Conservation (phyloP, 2,113 vertebrate genomes). For the Ginglymostoma cirratum region DNA sequence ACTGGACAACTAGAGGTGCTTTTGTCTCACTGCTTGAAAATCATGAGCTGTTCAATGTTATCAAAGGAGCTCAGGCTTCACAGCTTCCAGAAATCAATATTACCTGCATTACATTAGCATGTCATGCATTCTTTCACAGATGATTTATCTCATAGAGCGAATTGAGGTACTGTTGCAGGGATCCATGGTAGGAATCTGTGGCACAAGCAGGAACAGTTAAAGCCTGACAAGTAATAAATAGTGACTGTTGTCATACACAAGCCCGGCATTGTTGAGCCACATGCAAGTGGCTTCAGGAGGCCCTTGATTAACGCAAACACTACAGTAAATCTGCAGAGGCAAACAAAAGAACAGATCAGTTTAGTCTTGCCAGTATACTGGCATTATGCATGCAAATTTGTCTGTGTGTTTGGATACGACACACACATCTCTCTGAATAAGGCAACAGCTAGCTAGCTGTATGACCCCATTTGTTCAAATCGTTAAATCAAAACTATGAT, state of each 20-base stretch:
- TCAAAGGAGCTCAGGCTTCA: background rate
- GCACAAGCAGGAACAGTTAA: conserved; percentile 38
- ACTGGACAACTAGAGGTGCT: background rate
- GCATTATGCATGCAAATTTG: conserved; percentile 64
- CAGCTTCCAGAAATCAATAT: conserved; percentile 24
- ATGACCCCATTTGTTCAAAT: conserved; percentile 64
- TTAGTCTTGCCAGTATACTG: conserved; percentile 60
- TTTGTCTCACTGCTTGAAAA: background rate
- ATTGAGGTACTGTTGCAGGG: background rate
- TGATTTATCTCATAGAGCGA: conserved; percentile 20
- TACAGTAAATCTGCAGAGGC: conserved; percentile 58
- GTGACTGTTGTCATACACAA: conserved; percentile 55
- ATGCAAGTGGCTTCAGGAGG: conserved; percentile 56
- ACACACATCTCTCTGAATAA: conserved; percentile 57
- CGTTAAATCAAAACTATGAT: conserved; percentile 63
- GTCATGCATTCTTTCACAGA: background rate
- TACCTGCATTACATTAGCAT: conserved; percentile 23
- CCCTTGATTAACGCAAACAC: conserved; percentile 60
- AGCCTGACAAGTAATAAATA: conserved; percentile 59
- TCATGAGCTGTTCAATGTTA: background rate
- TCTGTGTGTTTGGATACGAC: conserved; percentile 55
- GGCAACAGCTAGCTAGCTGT: conserved; percentile 52
- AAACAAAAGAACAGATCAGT: conserved; percentile 48
- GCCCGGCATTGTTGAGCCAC: conserved; percentile 55
- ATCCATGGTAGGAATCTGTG: conserved; percentile 38